These are phyloP conservation scores for Meloidogyne exigua DNA, from an alignment of 1,140 invertebrate species.

Conservation along the genomic window DNA sequence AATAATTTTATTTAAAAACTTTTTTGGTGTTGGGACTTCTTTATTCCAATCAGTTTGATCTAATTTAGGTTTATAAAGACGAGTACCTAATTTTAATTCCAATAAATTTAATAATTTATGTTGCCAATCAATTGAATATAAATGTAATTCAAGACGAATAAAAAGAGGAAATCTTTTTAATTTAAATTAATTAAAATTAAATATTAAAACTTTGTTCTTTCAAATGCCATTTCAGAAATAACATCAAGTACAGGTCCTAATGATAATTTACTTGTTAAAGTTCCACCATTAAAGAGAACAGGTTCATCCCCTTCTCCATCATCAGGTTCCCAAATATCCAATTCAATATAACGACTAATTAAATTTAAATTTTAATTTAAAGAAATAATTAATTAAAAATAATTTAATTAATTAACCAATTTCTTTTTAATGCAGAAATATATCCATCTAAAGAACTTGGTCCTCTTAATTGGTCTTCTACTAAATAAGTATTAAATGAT, in stretches of 20 bases:
- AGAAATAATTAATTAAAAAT: neutral
- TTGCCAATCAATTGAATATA: slow-evolving; percentile 50
- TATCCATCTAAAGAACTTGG: slow-evolving; percentile 69
- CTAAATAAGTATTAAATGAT: slow-evolving; percentile 69
- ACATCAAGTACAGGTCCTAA: slow-evolving; percentile 68
- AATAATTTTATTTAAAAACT: slow-evolving; percentile 61
- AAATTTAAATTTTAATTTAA: neutral
- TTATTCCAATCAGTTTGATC: slow-evolving; percentile 57
- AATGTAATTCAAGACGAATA: slow-evolving; percentile 56
- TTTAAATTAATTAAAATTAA: neutral
- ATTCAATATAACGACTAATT: slow-evolving; percentile 58
- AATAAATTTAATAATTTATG: slow-evolving; percentile 44
- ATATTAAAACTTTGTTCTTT: slow-evolving; percentile 61
- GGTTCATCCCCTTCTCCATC: slow-evolving; percentile 69
- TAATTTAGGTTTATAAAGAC: slow-evolving; percentile 49
- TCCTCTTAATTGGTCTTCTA: slow-evolving; percentile 69
- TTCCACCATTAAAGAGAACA: slow-evolving; percentile 69
- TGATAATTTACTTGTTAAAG: slow-evolving; percentile 69
- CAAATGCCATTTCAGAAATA: slow-evolving; percentile 70
- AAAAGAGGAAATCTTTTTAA: slow-evolving; percentile 55
- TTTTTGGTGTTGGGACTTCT: slow-evolving; percentile 53
- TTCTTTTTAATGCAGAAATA: slow-evolving; percentile 59
- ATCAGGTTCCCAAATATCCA: slow-evolving; percentile 70
- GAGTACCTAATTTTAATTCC: slow-evolving; percentile 38
- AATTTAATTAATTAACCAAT: slow-evolving; percentile 41